Conservation (phyloP, 1,140 invertebrate genomes). For the Reticulitermes speratus region DNA sequence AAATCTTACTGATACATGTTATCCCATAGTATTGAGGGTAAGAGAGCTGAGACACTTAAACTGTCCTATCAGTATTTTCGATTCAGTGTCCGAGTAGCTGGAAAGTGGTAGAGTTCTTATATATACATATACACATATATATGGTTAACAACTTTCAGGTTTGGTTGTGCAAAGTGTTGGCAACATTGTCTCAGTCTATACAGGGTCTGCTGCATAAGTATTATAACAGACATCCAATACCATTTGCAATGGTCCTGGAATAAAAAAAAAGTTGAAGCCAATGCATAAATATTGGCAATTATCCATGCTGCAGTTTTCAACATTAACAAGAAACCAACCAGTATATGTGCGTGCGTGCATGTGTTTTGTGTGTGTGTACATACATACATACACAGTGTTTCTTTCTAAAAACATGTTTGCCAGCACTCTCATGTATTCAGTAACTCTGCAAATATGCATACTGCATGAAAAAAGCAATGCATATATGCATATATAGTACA, state of each 20-base stretch:
- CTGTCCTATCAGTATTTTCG: not conserved
- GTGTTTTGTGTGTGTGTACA: too few relatives aligned
- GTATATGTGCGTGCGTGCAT: not conserved
- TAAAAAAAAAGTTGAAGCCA: not conserved
- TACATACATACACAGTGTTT: too few relatives aligned
- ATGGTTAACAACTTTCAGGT: not conserved
- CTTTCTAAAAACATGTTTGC: too few relatives aligned
- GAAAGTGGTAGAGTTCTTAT: not conserved
- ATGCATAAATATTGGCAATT: not conserved
- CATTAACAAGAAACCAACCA: conserved; percentile 6
- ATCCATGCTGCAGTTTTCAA: not conserved
- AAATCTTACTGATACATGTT: not conserved
- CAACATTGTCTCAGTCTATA: not conserved
- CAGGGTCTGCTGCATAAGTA: not conserved
- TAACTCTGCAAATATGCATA: too few relatives aligned
- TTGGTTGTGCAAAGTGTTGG: not conserved
- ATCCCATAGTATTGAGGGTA: not conserved
- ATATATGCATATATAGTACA: not conserved
- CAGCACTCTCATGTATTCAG: too few relatives aligned
- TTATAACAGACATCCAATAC: not conserved
- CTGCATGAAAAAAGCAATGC: too few relatives aligned
- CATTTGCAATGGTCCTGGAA: not conserved
- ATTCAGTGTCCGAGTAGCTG: not conserved
- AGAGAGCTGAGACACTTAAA: not conserved
- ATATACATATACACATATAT: not conserved